Evolutionary conservation across 2,888 invertebrate species (phyloP).

Genomic region (Amphimallon solstitiale): DNA sequence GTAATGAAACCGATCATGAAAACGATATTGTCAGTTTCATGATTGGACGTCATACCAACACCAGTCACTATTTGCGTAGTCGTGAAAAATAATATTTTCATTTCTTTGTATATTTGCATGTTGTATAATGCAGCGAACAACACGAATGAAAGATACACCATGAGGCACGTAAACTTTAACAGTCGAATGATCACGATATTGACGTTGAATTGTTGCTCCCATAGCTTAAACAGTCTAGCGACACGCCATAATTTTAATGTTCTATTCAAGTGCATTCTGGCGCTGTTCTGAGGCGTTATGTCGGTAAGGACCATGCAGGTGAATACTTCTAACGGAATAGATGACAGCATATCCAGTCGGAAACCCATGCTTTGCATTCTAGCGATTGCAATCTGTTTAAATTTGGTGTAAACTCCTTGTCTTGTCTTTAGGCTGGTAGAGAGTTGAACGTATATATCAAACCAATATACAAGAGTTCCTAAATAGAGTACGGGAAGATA

Average conservation of each 20-base stretch:
- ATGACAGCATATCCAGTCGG: slow-evolving; percentile 39
- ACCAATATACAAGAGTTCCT: slow-evolving; percentile 28
- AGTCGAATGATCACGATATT: slow-evolving; percentile 32
- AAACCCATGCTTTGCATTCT: slow-evolving; percentile 36
- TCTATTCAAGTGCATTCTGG: slow-evolving; percentile 40
- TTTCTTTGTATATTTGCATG: not conserved
- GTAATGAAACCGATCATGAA: not conserved
- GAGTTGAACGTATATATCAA: slow-evolving; percentile 42
- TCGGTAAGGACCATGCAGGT: slow-evolving; percentile 32
- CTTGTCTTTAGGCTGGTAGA: slow-evolving; percentile 40
- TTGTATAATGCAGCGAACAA: not conserved
- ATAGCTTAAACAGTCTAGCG: slow-evolving; percentile 22
- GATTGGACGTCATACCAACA: not conserved
- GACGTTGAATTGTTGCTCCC: slow-evolving; percentile 30
- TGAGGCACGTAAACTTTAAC: slow-evolving; percentile 30
- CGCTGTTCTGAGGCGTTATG: slow-evolving; percentile 19
- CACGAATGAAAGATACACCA: slow-evolving; percentile 9
- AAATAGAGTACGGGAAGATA: slow-evolving; percentile 22
- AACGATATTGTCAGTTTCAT: not conserved
- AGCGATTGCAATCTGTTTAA: slow-evolving; percentile 37
- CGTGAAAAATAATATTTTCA: not conserved
- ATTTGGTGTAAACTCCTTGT: slow-evolving; percentile 28
- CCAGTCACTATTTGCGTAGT: slow-evolving; percentile 33
- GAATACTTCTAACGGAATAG: slow-evolving; percentile 43
- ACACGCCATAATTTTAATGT: slow-evolving; percentile 42